Evolutionary conservation across 2,797 vertebrate species (phyloP).

Genomic region (Bufotes viridis): DNA sequence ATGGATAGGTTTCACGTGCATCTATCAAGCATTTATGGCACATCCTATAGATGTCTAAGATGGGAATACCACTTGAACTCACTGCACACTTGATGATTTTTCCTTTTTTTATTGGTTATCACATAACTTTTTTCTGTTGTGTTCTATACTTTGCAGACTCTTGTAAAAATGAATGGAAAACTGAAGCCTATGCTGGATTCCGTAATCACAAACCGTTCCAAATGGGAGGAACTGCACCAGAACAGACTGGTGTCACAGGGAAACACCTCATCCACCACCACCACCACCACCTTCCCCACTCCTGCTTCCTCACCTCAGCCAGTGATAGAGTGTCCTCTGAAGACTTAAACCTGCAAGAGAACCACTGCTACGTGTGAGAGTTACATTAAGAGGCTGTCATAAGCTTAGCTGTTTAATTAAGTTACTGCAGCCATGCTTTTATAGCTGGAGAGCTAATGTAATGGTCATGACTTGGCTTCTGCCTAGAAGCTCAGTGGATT

Average conservation of each 20-base stretch:
- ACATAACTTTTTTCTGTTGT: neutral
- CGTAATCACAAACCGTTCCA: constrained; percentile 85
- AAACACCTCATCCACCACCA: constrained; percentile 10
- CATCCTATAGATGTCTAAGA: too few relatives aligned
- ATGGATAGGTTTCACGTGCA: too few relatives aligned
- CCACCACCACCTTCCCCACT: constrained; percentile 56
- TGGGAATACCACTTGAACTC: neutral
- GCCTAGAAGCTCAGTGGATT: constrained; percentile 55
- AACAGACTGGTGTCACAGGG: constrained; percentile 78
- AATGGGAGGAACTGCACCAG: constrained; percentile 93
- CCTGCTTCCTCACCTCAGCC: constrained; percentile 62
- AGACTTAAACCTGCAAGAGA: constrained; percentile 66
- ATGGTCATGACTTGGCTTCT: constrained; percentile 63
- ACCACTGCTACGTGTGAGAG: constrained; percentile 46
- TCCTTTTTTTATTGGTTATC: neutral
- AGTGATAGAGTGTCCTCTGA: constrained; percentile 63
- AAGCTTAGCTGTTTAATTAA: constrained; percentile 60
- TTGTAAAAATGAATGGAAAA: constrained; percentile 93
- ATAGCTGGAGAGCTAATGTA: constrained; percentile 49
- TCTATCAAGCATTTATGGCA: too few relatives aligned
- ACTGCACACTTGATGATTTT: neutral
- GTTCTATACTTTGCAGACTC: constrained; percentile 74
- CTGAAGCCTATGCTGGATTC: constrained; percentile 95
- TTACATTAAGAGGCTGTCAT: constrained; percentile 61
- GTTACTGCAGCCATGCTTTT: constrained; percentile 63